A percentile compares a stretch with the other conserved stretches of the same genome.
Evolutionary conservation across 2,888 invertebrate genomes (phyloP).

Genomic region (Athripsodes cinereus): DNA sequence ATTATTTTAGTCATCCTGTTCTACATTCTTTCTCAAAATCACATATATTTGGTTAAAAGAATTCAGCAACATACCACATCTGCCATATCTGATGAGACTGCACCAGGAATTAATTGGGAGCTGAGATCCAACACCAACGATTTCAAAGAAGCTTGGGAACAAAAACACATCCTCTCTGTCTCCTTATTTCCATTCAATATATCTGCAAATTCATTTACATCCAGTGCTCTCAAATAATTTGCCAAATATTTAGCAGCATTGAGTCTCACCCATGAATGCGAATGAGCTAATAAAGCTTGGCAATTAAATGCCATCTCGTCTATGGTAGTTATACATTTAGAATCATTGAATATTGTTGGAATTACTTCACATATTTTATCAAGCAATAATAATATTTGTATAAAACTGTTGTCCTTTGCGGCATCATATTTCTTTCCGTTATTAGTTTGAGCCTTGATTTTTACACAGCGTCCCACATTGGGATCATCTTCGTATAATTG

Average conservation of each 20-base stretch:
- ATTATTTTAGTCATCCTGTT: too few relatives aligned
- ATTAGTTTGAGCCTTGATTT: conserved; percentile 38
- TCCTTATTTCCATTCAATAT: conserved; percentile 39
- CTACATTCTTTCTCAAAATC: too few relatives aligned
- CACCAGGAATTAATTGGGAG: conserved; percentile 63
- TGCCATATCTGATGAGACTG: conserved; percentile 64
- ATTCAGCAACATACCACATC: conserved; percentile 55
- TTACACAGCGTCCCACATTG: conserved; percentile 56
- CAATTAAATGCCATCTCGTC: conserved; percentile 60
- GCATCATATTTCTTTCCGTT: conserved; percentile 34
- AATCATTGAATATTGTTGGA: conserved; percentile 50
- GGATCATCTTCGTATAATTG: conserved; percentile 48
- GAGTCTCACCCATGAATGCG: conserved; percentile 83
- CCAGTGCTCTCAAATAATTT: conserved; percentile 58
- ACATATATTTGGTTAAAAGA: too few relatives aligned
- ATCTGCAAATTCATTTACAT: conserved; percentile 53
- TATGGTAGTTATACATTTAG: conserved; percentile 41
- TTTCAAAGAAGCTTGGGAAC: conserved; percentile 56
- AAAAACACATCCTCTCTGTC: conserved; percentile 52
- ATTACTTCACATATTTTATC: conserved; percentile 63
- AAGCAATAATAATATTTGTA: conserved; percentile 66
- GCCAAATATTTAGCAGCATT: conserved; percentile 72
- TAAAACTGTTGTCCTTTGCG: conserved; percentile 66
- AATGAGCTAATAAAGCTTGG: conserved; percentile 68
- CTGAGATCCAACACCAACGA: conserved; percentile 68